Conservation (phyloP, 2,797 vertebrate species). For the Huso huso region DNA sequence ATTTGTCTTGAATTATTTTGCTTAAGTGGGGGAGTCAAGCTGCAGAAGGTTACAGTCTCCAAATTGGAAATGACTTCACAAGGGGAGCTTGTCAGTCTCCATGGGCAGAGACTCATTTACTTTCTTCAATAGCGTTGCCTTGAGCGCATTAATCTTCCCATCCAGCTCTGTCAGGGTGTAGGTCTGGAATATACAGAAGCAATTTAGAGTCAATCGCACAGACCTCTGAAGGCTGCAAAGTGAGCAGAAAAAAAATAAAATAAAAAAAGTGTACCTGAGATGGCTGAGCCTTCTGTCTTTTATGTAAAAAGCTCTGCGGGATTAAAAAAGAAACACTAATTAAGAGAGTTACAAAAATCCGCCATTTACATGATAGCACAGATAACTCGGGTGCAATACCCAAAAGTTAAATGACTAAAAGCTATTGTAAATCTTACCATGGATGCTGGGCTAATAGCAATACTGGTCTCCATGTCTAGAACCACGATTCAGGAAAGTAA, state of each 20-base stretch:
- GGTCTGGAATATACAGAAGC: constrained; percentile 51
- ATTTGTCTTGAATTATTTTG: constrained; percentile 1
- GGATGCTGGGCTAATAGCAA: neutral
- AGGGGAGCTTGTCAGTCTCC: constrained; percentile 52
- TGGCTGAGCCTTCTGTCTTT: constrained; percentile 72
- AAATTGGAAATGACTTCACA: constrained; percentile 36
- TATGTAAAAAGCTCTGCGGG: constrained; percentile 73
- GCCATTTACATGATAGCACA: too few species aligned
- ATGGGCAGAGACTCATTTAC: constrained; percentile 68
- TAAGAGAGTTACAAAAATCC: constrained; percentile 7
- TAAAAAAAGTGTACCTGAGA: constrained; percentile 51
- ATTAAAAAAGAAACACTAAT: constrained; percentile 17
- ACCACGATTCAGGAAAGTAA: too few species aligned
- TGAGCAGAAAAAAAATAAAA: constrained; percentile 22
- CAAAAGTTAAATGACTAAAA: constrained; percentile 11
- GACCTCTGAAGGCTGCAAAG: constrained; percentile 7
- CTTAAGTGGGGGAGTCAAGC: constrained; percentile 1
- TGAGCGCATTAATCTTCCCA: constrained; percentile 89
- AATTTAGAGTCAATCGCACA: constrained; percentile 11
- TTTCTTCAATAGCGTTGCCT: constrained; percentile 82
- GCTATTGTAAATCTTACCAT: constrained; percentile 29
- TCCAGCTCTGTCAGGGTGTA: constrained; percentile 91
- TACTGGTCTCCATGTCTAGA: too few species aligned
- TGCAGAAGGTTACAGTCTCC: neutral
- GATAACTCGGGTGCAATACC: too few species aligned